phyloP scores from a whole-genome alignment of 1,140 invertebrate species.

The Zaprionus inermis region DNA sequence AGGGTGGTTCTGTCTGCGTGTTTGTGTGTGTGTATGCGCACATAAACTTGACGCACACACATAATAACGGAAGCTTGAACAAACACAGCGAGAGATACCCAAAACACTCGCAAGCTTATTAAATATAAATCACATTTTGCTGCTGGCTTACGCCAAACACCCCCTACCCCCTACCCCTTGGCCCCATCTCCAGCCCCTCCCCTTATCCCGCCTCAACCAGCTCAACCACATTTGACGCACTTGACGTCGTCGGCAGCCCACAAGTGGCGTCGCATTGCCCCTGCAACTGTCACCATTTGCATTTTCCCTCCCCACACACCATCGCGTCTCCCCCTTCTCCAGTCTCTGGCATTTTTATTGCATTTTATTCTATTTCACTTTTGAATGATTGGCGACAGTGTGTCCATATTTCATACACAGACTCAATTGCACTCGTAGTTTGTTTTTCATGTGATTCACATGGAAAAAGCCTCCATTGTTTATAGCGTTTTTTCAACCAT shows the following conservation, averaged over 20 bases:
- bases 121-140: slow-evolving; percentile 50
- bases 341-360: background rate
- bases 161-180: too few relatives aligned
- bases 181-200: too few relatives aligned
- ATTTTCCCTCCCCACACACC: background rate
- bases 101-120: slow-evolving; percentile 49
- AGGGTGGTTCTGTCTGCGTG: slow-evolving; percentile 2
- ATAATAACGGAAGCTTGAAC: slow-evolving; percentile 43
- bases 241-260: slow-evolving; percentile 24
- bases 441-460: background rate
- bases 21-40: background rate
- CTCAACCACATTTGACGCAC: slow-evolving; percentile 16
- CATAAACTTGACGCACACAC: slow-evolving; percentile 25
- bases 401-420: slow-evolving; percentile 16
- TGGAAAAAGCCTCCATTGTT: background rate
- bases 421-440: background rate
- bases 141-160: slow-evolving; percentile 11
- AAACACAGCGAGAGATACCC: slow-evolving; percentile 21
- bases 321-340: background rate
- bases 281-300: slow-evolving; percentile 21
- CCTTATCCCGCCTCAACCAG: background rate
- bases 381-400: slow-evolving; percentile 17
- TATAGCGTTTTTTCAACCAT: slow-evolving; percentile 2
- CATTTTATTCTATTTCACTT: background rate
- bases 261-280: background rate